Base-by-base conservation (phyloP, 1,140 invertebrate species). In the Scaptomyza graminum region DNA sequence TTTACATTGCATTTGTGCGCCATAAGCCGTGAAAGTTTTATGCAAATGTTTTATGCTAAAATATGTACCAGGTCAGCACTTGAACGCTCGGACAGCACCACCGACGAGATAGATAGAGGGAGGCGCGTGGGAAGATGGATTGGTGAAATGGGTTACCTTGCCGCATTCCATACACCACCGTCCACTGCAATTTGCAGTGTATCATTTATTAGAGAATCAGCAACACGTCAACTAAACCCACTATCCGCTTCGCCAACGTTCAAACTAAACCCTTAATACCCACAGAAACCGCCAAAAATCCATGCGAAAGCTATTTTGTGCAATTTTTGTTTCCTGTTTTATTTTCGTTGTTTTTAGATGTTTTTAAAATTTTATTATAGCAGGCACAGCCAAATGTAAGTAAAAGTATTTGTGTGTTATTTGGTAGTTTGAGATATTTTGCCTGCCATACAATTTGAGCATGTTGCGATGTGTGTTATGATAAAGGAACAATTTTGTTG, bases 21-120 rank as follows among this genome's bases (percentile, higher is more conserved):
- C 51, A 74, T 69, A 77, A 77, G 71, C 71, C 71, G 72, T 77
- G 70, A 77, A 77, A 77, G 75, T 77, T 77, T 77, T 77, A 77
- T 77, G 75, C 66, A 77, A 77, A 77, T 77, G 66, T 64, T 72
- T 69, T 63, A 73, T 76, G 74, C 57, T 73, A 73, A 76, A 76
- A 73, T 76, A 76, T 76, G 74, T 73, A 63, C 57, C 69, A 67
- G 69, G 62, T 66, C 56, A 55, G 34, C 57, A 46, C 39, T 56
- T 18, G 59, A 64, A 70, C 16, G 60, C 51, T 46, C 37, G 50
- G 60, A 61, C 16, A 18, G 51, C 43, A 15, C 31, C 28, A 49
- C 4, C 8, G 13, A n/a, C 4, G 0, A 34, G 6, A 50, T 15
- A 31, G 37, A 28, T 44, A 50, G 54, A 16, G n/a, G 55, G 18